phyloP scores from a whole-genome alignment of 1,140 invertebrate genomes.

The Drosophila setifemur region DNA sequence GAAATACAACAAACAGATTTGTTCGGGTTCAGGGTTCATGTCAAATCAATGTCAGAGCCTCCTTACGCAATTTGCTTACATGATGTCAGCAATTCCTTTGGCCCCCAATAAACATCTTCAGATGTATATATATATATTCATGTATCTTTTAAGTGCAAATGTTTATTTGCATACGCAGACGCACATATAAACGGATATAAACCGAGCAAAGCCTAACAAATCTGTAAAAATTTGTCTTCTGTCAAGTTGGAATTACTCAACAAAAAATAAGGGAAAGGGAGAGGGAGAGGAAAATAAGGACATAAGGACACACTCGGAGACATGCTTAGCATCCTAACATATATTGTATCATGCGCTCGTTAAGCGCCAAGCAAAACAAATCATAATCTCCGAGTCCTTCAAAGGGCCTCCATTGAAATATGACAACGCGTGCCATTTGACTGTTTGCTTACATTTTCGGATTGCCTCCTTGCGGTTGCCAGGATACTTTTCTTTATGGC shows the following conservation, averaged over 20 bases:
- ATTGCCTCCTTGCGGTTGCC: constrained; percentile 61
- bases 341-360: constrained; percentile 71
- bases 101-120: constrained; percentile 52
- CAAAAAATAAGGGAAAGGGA: no score
- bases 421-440: constrained; percentile 72
- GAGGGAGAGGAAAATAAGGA: background rate
- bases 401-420: constrained; percentile 48
- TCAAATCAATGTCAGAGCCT: constrained; percentile 72
- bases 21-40: constrained; percentile 50
- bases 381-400: constrained; percentile 74
- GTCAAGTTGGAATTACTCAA: constrained; percentile 47
- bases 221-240: constrained; percentile 74
- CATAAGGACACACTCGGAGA: constrained; percentile 20
- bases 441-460: constrained; percentile 55
- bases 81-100: constrained; percentile 61
- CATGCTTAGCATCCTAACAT: constrained; percentile 74
- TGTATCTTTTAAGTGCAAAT: constrained; percentile 44
- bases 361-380: constrained; percentile 75
- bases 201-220: constrained; percentile 66
- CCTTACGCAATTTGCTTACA: constrained; percentile 70
- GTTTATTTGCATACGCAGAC: constrained; percentile 46
- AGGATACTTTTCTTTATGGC: constrained; percentile 22
- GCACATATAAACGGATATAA: background rate
- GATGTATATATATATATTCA: constrained; percentile 40
- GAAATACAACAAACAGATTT: constrained; percentile 62